These are phyloP conservation scores for Bos taurus DNA, from an alignment of 2,113 vertebrate species.

Conservation along the genomic window DNA sequence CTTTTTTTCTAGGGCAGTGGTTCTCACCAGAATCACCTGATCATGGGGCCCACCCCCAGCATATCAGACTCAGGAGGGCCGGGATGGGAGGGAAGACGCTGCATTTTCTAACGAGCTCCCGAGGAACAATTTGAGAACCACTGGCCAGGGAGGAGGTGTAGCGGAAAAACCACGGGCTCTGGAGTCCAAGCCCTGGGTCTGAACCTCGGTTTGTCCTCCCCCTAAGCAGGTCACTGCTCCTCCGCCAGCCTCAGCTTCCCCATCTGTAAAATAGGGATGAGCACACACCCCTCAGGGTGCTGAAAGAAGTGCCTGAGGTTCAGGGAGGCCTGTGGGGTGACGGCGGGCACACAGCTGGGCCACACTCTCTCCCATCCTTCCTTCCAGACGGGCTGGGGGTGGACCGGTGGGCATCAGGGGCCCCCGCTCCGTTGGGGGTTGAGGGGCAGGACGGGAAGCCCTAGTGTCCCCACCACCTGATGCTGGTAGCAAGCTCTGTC, in stretches of 20 bases:
- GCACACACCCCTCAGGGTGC: neutral
- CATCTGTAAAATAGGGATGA: neutral
- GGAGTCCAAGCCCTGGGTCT: neutral
- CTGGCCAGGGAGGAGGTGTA: rapidly evolving
- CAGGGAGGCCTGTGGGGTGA: no score
- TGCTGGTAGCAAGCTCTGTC: neutral
- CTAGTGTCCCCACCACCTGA: rapidly evolving
- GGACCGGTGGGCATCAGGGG: neutral
- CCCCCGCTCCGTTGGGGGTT: neutral
- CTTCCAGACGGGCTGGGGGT: neutral
- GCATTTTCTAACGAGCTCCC: neutral
- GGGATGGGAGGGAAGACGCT: no score
- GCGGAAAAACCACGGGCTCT: neutral
- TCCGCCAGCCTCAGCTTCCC: neutral
- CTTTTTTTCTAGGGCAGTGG: neutral
- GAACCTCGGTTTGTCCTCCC: neutral
- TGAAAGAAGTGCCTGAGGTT: no score
- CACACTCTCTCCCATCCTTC: neutral
- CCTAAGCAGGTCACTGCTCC: neutral
- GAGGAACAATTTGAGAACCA: neutral
- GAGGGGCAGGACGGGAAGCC: rapidly evolving
- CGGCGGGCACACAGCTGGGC: neutral
- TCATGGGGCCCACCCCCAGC: rapidly evolving
- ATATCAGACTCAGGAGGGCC: neutral
- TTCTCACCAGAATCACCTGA: neutral